Conservation (phyloP, 2,797 vertebrate species). For the Mycteria americana region DNA sequence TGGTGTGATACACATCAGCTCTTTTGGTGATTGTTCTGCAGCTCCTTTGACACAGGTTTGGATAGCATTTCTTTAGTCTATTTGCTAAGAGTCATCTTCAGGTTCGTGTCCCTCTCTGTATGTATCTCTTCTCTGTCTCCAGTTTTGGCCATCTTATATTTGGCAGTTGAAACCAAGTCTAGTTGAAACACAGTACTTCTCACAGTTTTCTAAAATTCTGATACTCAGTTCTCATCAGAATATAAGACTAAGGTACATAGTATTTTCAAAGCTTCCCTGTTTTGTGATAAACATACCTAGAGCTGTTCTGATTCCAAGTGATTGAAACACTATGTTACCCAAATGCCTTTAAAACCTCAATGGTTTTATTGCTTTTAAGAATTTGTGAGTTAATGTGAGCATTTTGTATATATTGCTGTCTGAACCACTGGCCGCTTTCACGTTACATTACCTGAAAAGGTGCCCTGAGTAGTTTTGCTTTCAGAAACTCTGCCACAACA, state of each 20-base stretch:
- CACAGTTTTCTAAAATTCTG: not conserved
- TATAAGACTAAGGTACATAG: not conserved
- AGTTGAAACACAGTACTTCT: not conserved
- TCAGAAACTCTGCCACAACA: not conserved
- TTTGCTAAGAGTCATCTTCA: not conserved
- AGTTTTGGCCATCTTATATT: not conserved
- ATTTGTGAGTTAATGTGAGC: not conserved
- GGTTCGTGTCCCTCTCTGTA: not conserved
- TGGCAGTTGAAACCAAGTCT: not conserved
- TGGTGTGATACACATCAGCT: not conserved
- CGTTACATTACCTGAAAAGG: not conserved
- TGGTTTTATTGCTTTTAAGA: not conserved
- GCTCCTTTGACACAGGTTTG: not conserved
- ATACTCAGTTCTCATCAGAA: not conserved
- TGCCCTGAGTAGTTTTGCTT: not conserved
- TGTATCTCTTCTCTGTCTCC: rapidly evolving
- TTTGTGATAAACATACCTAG: not conserved
- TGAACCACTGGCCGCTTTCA: not conserved
- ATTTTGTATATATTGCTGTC: not conserved
- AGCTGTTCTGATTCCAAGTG: not conserved
- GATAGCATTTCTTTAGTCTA: not conserved
- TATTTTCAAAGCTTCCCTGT: not conserved
- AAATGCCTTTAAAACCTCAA: not conserved
- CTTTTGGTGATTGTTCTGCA: not conserved
- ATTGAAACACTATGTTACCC: not conserved